Evolutionary conservation across 2,113 vertebrate species (phyloP).

Genomic region (Poicephalus meyeri): DNA sequence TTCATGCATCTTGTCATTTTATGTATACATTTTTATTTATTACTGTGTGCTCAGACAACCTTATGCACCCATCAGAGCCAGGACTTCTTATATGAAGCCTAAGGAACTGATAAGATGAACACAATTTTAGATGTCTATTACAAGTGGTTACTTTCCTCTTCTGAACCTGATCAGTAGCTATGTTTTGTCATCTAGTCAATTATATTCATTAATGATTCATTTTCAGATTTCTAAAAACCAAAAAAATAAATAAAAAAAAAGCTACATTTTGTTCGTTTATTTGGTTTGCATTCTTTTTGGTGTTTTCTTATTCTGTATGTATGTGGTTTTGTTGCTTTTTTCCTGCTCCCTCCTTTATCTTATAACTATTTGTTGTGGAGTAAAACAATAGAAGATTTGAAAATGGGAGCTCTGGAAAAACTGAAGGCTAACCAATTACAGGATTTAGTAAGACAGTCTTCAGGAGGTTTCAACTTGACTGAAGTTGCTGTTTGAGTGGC

Average conservation of each 20-base stretch:
- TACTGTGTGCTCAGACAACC: not conserved
- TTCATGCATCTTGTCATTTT: not conserved
- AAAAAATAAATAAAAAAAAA: not conserved
- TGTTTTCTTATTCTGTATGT: not conserved
- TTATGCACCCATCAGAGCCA: not conserved
- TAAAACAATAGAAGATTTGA: not conserved
- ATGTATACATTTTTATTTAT: not conserved
- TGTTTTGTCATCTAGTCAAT: not conserved
- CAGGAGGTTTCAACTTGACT: not conserved
- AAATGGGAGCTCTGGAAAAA: not conserved
- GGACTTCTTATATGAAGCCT: not conserved
- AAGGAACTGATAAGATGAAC: not conserved
- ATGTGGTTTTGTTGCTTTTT: not conserved
- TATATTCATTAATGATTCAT: not conserved
- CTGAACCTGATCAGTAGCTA: not conserved
- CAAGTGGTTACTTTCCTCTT: not conserved
- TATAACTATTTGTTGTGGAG: not conserved
- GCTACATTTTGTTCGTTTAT: not conserved
- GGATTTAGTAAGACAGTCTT: not conserved
- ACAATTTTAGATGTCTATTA: not conserved
- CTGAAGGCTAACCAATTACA: not conserved
- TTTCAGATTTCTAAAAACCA: not conserved
- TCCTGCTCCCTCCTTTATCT: not conserved
- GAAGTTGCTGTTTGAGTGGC: not conserved
- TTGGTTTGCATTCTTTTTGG: not conserved